Base-by-base conservation (phyloP, 2,113 vertebrate species). In the Serinus canaria region DNA sequence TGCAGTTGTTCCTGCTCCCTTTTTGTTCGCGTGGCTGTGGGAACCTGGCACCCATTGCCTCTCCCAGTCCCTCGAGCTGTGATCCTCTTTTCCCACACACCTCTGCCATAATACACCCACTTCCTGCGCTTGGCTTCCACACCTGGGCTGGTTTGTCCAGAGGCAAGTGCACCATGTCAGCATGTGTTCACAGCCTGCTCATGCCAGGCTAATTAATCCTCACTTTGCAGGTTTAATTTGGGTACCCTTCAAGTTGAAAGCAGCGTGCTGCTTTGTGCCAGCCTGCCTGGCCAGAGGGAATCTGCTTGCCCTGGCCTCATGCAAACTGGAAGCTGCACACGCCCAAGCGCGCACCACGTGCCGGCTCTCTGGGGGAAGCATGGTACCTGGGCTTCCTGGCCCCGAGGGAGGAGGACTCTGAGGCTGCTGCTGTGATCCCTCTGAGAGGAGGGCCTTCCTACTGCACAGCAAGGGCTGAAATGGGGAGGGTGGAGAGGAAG, bases 141-240 rank as follows among this genome's bases (percentile, higher is more conserved):
- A 10, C 80, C 85, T 78, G 84, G 88, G 89, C 83, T 2, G 21
- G 87, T 96, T 97, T 97, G 86, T 95, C 97, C 91, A 92, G 94
- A 89, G 86, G 91, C 94, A 90, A 94, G 72, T 0, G 1, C 56
- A 24, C 68, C 58, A 33, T 63, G 55, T 89, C 86, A 92, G 89
- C 96, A 50, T 86, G 83, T 20, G 78, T 76, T 87, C 0, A 2
- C 78, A 83, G 81, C 56, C 70, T 88, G 70, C 64, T 83, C 43
- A 19, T 91, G 83, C 83, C 86, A 87, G 89, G 62, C 63, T 92
- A 93, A 94, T 97, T 95, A 96, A 92, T 96, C 91, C 82, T 94
- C 83, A 66, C 80, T 95, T 96, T 92, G 81, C 79, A 82, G 83
- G 74, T 91, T 92, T 96, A 95, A 92, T 96, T 96, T 95, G 84